Percentiles rank a stretch among this genome's conserved stretches.
phyloP scores from a whole-genome alignment of 2,797 vertebrate genomes.

The Urocyon cinereoargenteus region DNA sequence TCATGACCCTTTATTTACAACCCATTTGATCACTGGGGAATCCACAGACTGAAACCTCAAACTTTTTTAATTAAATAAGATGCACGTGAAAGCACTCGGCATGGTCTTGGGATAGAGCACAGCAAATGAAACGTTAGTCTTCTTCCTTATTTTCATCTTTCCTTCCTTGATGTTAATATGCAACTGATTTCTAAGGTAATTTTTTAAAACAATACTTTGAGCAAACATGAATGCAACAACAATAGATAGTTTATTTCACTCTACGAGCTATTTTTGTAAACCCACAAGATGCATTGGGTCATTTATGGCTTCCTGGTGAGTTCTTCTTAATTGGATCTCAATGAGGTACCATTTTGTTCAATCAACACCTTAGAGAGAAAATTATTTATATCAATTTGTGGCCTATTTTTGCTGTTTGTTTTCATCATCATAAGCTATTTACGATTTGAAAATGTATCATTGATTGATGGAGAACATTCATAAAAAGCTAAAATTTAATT shows the following conservation, averaged over 20 bases:
- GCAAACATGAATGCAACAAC: not conserved
- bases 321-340: slow-evolving; percentile 78
- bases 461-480: slow-evolving; percentile 71
- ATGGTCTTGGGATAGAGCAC: not conserved
- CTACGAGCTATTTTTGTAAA: slow-evolving; percentile 70
- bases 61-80: slow-evolving; percentile 22
- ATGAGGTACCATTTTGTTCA: slow-evolving; percentile 80
- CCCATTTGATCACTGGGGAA: not conserved
- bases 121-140: not conserved
- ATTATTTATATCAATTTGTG: slow-evolving; percentile 79
- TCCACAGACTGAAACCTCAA: not conserved
- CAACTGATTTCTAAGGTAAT: not conserved
- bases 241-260: slow-evolving; percentile 29
- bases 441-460: slow-evolving; percentile 75
- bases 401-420: slow-evolving; percentile 82
- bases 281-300: slow-evolving; percentile 58
- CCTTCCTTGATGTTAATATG: not conserved
- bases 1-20: not conserved
- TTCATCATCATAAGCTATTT: slow-evolving; percentile 77
- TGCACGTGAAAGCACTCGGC: not conserved
- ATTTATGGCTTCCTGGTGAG: slow-evolving; percentile 64
- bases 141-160: not conserved
- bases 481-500: slow-evolving; percentile 80
- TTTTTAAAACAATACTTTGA: slow-evolving; percentile 41
- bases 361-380: slow-evolving; percentile 81